Conservation (phyloP, 2,113 vertebrate genomes). For the Triplophysa siluroides region DNA sequence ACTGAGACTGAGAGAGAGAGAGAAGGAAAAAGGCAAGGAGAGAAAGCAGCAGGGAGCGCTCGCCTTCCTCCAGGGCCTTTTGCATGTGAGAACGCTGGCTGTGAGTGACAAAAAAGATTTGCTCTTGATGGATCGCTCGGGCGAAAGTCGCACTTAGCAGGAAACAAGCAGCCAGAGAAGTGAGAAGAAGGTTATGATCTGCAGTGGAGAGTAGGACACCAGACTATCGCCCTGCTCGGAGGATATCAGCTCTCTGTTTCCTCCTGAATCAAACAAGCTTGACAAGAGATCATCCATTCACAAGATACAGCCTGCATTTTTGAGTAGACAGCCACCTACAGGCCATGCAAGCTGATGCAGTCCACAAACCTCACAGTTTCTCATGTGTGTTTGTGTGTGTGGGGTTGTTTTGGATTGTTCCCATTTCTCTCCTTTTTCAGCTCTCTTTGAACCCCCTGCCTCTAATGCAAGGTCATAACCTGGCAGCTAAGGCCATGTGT, state of each 20-base stretch:
- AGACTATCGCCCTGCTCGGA: slow-evolving; percentile 6
- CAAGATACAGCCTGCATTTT: slow-evolving; percentile 52
- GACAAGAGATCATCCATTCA: slow-evolving; percentile 25
- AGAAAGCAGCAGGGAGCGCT: slow-evolving; percentile 33
- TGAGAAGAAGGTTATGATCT: slow-evolving; percentile 36
- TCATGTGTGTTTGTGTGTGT: neutral
- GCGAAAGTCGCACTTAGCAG: slow-evolving; percentile 61
- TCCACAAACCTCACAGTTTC: neutral
- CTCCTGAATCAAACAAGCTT: neutral
- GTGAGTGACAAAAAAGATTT: slow-evolving; percentile 72
- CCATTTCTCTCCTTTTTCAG: slow-evolving; percentile 41
- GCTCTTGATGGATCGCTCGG: slow-evolving; percentile 70
- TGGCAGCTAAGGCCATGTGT: slow-evolving; percentile 47
- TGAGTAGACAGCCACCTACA: slow-evolving; percentile 77
- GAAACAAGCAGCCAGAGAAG: slow-evolving; percentile 39
- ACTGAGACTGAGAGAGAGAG: slow-evolving; percentile 45
- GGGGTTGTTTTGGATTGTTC: slow-evolving; percentile 17
- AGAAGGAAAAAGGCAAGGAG: slow-evolving; percentile 52
- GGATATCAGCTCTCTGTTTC: neutral
- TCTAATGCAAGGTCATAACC: slow-evolving; percentile 58
- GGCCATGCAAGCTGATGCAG: slow-evolving; percentile 58
- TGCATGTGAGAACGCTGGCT: slow-evolving; percentile 61
- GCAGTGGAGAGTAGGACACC: slow-evolving; percentile 1
- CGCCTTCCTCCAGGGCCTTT: slow-evolving; percentile 58
- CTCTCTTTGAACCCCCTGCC: slow-evolving; percentile 58